These are phyloP conservation scores for Bicyclus anynana DNA, from an alignment of 1,140 invertebrate genomes.

Conservation along the genomic window DNA sequence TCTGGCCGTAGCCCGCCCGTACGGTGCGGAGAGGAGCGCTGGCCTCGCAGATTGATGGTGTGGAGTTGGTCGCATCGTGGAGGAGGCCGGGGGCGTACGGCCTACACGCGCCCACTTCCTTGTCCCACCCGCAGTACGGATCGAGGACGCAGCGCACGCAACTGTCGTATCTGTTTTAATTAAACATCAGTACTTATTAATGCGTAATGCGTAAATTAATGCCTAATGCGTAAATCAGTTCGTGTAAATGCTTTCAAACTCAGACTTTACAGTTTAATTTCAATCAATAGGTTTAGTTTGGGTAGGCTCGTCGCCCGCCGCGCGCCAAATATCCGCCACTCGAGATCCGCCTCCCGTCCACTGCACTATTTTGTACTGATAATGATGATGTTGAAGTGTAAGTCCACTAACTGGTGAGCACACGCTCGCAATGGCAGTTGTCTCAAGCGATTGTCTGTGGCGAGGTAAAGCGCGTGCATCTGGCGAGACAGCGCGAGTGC, in stretches of 20 bases:
- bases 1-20: conserved; percentile 86
- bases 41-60: conserved; percentile 83
- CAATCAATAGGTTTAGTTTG: too few species aligned
- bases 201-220: too few species aligned
- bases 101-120: conserved; percentile 84
- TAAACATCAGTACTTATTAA: too few species aligned
- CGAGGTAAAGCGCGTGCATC: conserved; percentile 85
- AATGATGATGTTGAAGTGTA: too few species aligned
- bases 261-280: too few species aligned
- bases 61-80: conserved; percentile 85
- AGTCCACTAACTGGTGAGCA: conserved; percentile 54
- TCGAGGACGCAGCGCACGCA: conserved; percentile 88
- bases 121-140: conserved; percentile 91
- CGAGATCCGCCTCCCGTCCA: conserved; percentile 85
- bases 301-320: conserved; percentile 85
- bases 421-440: conserved; percentile 88
- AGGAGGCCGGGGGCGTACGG: conserved; percentile 83
- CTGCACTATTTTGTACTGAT: conserved; percentile 90
- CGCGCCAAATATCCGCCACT: conserved; percentile 86
- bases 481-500: conserved; percentile 85
- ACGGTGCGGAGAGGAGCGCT: conserved; percentile 83
- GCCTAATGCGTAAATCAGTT: too few species aligned
- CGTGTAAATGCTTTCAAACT: too few species aligned
- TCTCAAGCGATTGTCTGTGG: conserved; percentile 85
- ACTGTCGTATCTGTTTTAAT: conserved; percentile 81